These are phyloP conservation scores for Candidula unifasciata DNA, from an alignment of 2,888 invertebrate species.

Conservation along the genomic window DNA sequence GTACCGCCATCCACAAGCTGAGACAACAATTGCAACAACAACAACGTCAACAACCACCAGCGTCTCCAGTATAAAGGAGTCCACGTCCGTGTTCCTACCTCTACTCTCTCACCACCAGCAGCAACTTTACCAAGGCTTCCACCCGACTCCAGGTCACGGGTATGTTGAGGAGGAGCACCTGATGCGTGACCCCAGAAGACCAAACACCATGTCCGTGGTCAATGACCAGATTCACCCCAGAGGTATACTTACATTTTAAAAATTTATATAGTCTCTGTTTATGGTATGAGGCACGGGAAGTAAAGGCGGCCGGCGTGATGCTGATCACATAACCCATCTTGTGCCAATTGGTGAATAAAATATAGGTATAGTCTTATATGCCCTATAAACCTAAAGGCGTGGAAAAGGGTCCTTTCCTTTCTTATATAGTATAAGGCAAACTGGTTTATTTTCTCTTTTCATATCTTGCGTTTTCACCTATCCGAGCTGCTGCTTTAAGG, in stretches of 20 bases:
- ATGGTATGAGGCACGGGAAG: no score
- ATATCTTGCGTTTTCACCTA: no score
- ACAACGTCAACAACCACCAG: background rate
- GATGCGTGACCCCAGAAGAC: background rate
- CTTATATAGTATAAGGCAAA: no score
- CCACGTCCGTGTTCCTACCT: background rate
- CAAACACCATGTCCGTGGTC: background rate
- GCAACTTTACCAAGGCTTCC: background rate
- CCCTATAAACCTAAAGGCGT: no score
- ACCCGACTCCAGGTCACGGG: background rate
- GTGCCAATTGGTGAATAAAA: no score
- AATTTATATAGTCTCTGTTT: background rate
- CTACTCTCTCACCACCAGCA: conserved; percentile 18
- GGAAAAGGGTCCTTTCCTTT: no score
- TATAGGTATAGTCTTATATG: no score
- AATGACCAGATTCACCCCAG: conserved; percentile 1
- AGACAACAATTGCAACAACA: conserved; percentile 7
- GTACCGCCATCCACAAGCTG: background rate
- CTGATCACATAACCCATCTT: no score
- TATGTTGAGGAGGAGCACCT: conserved; percentile 13
- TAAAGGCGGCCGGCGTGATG: no score
- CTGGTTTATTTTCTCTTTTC: no score
- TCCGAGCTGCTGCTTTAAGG: no score
- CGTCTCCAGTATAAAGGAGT: background rate
- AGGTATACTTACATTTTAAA: background rate